These are phyloP conservation scores for Pogonophryne albipinna DNA, from an alignment of 2,797 vertebrate species.

Conservation along the genomic window DNA sequence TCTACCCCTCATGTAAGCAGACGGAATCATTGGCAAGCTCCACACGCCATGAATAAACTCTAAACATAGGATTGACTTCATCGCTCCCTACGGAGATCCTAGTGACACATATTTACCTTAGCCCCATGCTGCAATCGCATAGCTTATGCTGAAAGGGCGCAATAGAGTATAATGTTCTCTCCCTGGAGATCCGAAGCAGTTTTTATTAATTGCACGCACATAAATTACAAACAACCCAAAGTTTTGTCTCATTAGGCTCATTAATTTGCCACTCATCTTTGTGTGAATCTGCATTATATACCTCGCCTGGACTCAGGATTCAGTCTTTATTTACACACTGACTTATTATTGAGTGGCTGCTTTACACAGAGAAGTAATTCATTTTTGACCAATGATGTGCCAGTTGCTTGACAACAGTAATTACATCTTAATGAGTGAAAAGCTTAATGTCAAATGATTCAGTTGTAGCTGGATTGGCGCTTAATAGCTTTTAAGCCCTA, in stretches of 20 bases:
- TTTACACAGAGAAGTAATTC: constrained; percentile 76
- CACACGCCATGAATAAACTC: constrained; percentile 45
- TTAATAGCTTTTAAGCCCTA: constrained; percentile 69
- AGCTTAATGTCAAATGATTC: constrained; percentile 73
- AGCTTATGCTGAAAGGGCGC: constrained; percentile 31
- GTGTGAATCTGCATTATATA: constrained; percentile 42
- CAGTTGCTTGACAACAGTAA: constrained; percentile 81
- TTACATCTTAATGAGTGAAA: constrained; percentile 82
- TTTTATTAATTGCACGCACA: constrained; percentile 46
- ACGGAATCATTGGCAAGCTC: constrained; percentile 23
- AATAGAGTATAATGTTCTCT: constrained; percentile 34
- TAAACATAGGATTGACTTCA: constrained; percentile 52
- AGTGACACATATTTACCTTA: constrained; percentile 65
- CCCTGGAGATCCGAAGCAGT: constrained; percentile 34
- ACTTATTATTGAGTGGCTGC: constrained; percentile 73
- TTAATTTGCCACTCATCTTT: constrained; percentile 64
- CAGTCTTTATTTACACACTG: constrained; percentile 76
- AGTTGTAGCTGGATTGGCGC: constrained; percentile 74
- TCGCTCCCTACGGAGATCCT: constrained; percentile 36
- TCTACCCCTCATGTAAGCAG: constrained; percentile 43
- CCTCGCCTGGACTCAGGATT: constrained; percentile 45
- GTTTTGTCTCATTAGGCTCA: constrained; percentile 57
- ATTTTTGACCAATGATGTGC: constrained; percentile 78
- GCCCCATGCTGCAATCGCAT: constrained; percentile 40
- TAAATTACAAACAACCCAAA: constrained; percentile 45